These are phyloP conservation scores for Bathynomus jamesi DNA, from an alignment of 1,140 invertebrate species.

Conservation along the genomic window DNA sequence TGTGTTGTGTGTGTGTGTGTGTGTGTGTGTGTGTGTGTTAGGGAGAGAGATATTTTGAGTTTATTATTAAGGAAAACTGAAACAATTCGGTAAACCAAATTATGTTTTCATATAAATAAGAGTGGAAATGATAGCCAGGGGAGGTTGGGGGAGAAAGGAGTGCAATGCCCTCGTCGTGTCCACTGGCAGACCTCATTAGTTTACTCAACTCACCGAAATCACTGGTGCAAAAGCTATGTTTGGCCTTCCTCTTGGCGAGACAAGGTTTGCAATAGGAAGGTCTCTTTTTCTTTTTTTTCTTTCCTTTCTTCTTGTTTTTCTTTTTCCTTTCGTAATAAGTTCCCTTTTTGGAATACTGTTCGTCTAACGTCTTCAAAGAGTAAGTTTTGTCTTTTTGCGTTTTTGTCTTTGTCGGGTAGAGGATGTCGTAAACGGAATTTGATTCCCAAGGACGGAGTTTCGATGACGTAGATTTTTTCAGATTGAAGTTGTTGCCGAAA, in stretches of 20 bases:
- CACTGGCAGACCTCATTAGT: neutral
- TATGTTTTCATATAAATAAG: no score
- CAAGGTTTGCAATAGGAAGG: neutral
- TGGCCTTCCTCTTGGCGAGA: constrained; percentile 13
- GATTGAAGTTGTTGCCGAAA: neutral
- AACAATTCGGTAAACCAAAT: no score
- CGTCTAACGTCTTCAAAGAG: no score
- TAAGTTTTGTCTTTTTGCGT: neutral
- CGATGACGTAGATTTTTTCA: neutral
- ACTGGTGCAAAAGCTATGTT: constrained; percentile 18
- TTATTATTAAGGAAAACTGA: no score
- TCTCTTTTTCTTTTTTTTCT: constrained; percentile 11
- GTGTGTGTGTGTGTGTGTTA: no score
- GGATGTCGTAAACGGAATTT: neutral
- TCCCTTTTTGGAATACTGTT: no score
- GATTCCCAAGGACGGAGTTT: neutral
- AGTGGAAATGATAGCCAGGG: no score
- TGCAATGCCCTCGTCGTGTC: no score
- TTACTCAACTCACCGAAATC: constrained; percentile 16
- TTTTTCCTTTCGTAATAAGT: neutral
- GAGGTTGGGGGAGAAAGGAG: no score
- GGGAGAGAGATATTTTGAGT: no score
- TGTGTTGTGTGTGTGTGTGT: no score
- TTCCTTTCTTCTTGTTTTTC: constrained; percentile 18
- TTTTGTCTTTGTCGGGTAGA: neutral